A percentile compares a stretch with the other conserved stretches of the same genome.
Evolutionary conservation across 2,113 vertebrate genomes (phyloP).

Genomic region (Desmodus rotundus): DNA sequence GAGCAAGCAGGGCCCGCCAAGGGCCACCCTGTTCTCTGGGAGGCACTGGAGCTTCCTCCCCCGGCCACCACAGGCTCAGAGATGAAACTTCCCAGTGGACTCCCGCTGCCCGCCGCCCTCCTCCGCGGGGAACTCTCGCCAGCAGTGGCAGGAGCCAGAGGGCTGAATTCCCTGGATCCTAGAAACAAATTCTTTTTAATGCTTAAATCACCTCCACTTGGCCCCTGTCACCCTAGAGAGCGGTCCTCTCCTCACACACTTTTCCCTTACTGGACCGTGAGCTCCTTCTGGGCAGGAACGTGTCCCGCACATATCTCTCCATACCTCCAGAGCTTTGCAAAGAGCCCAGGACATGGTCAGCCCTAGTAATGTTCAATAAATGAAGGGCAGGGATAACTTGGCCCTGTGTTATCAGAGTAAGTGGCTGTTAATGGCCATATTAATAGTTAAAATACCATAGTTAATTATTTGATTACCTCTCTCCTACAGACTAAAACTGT

Average conservation of each 20-base stretch:
- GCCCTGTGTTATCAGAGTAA: neutral
- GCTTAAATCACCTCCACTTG: neutral
- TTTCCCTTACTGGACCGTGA: fast-evolving
- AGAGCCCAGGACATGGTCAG: fast-evolving
- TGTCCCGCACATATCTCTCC: neutral
- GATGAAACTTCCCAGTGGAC: neutral
- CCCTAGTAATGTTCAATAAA: fast-evolving
- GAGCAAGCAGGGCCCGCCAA: neutral
- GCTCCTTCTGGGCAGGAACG: neutral
- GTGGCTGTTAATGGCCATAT: neutral
- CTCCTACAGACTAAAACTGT: neutral
- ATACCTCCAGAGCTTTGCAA: neutral
- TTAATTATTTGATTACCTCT: too few species aligned
- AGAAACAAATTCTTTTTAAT: neutral
- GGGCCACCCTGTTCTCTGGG: neutral
- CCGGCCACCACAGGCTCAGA: neutral
- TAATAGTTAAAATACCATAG: neutral
- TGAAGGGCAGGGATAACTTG: neutral
- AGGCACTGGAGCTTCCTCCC: neutral
- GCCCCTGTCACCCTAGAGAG: neutral
- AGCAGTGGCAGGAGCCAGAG: neutral
- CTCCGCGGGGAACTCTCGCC: neutral
- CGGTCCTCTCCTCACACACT: neutral
- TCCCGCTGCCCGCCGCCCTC: too few species aligned
- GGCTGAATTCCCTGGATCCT: neutral